Conservation (phyloP, 2,797 vertebrate genomes). For the Sphaeramia orbicularis region DNA sequence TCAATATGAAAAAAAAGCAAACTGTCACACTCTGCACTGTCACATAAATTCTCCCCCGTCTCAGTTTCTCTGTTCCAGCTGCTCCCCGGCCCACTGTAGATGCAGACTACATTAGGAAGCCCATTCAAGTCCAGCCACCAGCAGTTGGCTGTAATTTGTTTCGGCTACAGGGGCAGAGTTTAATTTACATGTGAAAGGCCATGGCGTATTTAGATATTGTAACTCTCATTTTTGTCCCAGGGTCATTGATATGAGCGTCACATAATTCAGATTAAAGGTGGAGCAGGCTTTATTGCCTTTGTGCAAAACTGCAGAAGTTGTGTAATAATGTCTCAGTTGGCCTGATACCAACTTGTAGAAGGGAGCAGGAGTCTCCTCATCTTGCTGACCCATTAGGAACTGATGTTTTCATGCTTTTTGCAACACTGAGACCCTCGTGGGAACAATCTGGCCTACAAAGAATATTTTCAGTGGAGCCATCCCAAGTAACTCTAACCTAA, state of each 20-base stretch:
- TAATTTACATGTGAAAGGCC: constrained; percentile 84
- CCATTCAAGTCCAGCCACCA: constrained; percentile 82
- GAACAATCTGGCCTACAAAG: constrained; percentile 59
- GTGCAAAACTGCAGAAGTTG: constrained; percentile 55
- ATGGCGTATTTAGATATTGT: constrained; percentile 74
- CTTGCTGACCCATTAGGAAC: constrained; percentile 60
- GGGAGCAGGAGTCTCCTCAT: constrained; percentile 48
- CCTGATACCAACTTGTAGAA: constrained; percentile 51
- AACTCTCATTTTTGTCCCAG: constrained; percentile 74
- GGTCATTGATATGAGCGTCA: constrained; percentile 70
- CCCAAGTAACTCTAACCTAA: constrained; percentile 26
- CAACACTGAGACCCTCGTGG: constrained; percentile 54
- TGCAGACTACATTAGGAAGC: constrained; percentile 80
- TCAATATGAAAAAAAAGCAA: constrained; percentile 76
- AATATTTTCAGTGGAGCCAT: constrained; percentile 41
- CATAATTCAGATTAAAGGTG: constrained; percentile 67
- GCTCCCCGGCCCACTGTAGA: constrained; percentile 81
- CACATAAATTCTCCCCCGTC: constrained; percentile 81
- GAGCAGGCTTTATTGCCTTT: constrained; percentile 47
- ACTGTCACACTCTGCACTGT: constrained; percentile 81
- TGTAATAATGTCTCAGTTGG: constrained; percentile 71
- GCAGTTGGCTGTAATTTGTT: constrained; percentile 85
- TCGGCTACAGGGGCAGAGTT: constrained; percentile 77
- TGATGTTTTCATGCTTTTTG: constrained; percentile 50
- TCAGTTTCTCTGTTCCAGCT: constrained; percentile 76